Base-by-base conservation (phyloP, 2,888 invertebrate genomes). In the Teinopalpus imperialis region DNA sequence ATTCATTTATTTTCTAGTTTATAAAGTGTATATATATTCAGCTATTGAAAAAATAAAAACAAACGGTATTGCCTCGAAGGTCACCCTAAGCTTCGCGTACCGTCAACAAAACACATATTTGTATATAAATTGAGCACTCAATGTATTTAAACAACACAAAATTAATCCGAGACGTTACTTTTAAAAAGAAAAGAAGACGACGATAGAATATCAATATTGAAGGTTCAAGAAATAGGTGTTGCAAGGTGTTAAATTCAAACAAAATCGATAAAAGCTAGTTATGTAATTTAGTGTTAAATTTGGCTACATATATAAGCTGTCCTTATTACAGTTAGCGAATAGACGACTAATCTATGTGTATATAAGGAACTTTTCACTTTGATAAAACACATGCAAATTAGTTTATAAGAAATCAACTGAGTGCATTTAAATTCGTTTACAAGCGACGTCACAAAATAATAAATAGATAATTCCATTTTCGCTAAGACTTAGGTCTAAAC, bases 51-150 rank as follows among this genome's bases (percentile, higher is more conserved):
- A n/a, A n/a, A n/a, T n/a, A n/a, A n/a, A n/a, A n/a, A n/a, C n/a
- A n/a, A n/a, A n/a, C n/a, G n/a, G n/a, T n/a, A n/a, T n/a, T n/a
- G n/a, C n/a, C n/a, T n/a, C n/a, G n/a, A n/a, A n/a, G n/a, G n/a
- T n/a, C 45, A 50, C 52, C 49, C 46, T 24, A 51, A 48, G 51
- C 46, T 49, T 36, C 43, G 29, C 18, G 10, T 21, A 10, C 12
- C 3, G 6, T 39, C n/a, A 37, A 34, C 35, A 32, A 32, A 41
- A 13, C 30, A 43, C 32, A 27, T 49, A 44, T 42, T 43, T 40
- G 26, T 49, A 68, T 67, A 73, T 63, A 70, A 74, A 78, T 80
- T 81, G 80, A 81, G 80, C 80, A 81, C 79, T 74, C 74, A 67
- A 56, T 30, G 9, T 30, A 46, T 34, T 27, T 26, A 27, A 45